Base-by-base conservation (phyloP, 2,797 vertebrate genomes). In the Macroramphosus scolopax region DNA sequence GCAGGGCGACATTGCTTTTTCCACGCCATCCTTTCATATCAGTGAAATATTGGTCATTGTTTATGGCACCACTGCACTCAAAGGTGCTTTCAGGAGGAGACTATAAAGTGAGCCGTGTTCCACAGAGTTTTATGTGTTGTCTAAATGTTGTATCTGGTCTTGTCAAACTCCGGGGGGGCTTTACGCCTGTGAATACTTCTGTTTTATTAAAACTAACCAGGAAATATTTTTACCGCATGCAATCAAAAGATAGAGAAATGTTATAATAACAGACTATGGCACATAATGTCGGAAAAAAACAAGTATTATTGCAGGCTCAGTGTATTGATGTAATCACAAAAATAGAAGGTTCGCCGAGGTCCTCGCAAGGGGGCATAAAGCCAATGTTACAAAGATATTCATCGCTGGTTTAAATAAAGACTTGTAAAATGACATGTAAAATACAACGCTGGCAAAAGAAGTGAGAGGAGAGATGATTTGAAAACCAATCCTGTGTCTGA, bases 51-150 rank as follows among this genome's bases (percentile, higher is more conserved):
- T 73, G 76, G 78, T 78, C 76, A 82, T 88, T 88, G 84, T 86
- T 89, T 85, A 83, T 87, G 81, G 72, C 84, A 85, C 58, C 45
- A 8, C 71, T 80, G 75, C 77, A 81, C 77, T 84, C 73, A 80
- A 51, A 85, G 70, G 68, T 64, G 46, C 49, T 78, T 75, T 82
- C 68, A 65, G 68, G 56, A 47, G 71, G 63, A 70, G 62, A 69
- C 61, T 58, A 63, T 70, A 75, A 72, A 74, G 54, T 39, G 45
- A 77, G 57, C 53, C 18, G 54, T 58, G 52, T 51, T 75, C 52
- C 41, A 44, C 66, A 2, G 55, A 73, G 72, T 71, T 78, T 76
- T 63, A 80, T 80, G 78, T 73, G 68, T 82, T 85, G 73, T 80
- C 71, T 81, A 75, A 82, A 85, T 74, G 77, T 81, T 82, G 71